These are phyloP conservation scores for Acanthurus leucopareius DNA, from an alignment of 2,797 vertebrate species.

Conservation along the genomic window DNA sequence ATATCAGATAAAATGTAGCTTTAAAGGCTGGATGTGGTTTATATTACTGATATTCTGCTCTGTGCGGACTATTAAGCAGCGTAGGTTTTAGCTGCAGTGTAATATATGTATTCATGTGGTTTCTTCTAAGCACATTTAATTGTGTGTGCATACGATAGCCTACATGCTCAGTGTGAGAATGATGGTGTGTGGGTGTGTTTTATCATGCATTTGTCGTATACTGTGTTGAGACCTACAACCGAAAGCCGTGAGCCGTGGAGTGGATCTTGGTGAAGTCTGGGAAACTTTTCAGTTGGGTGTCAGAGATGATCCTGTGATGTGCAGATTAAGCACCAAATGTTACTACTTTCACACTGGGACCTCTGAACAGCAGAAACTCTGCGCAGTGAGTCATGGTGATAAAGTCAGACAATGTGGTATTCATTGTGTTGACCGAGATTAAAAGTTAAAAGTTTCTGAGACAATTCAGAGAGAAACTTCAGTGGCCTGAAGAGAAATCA, in stretches of 20 bases:
- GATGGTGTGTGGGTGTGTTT: constrained; percentile 17
- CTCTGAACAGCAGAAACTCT: constrained; percentile 31
- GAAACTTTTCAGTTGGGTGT: constrained; percentile 91
- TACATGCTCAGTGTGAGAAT: constrained; percentile 36
- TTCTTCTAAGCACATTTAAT: constrained; percentile 35
- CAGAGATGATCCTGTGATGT: constrained; percentile 91
- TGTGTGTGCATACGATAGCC: constrained; percentile 20
- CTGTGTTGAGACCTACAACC: constrained; percentile 84
- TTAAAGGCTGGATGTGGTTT: constrained; percentile 38
- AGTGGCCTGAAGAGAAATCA: constrained; percentile 13
- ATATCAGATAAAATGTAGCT: constrained; percentile 29
- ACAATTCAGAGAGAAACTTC: constrained; percentile 4
- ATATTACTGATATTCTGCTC: constrained; percentile 20
- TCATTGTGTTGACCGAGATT: constrained; percentile 11
- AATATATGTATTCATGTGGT: constrained; percentile 25
- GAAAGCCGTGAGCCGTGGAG: constrained; percentile 83
- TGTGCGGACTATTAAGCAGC: constrained; percentile 8
- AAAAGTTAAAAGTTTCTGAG: constrained; percentile 19
- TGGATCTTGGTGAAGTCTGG: constrained; percentile 91
- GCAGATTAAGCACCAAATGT: constrained; percentile 52
- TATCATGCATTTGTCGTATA: not conserved
- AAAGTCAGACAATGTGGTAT: constrained; percentile 37
- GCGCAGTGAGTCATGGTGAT: constrained; percentile 17
- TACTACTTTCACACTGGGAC: constrained; percentile 29
- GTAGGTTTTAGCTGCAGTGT: constrained; percentile 29